Evolutionary conservation across 2,797 vertebrate species (phyloP).

Genomic region (Urophycis tenuis): DNA sequence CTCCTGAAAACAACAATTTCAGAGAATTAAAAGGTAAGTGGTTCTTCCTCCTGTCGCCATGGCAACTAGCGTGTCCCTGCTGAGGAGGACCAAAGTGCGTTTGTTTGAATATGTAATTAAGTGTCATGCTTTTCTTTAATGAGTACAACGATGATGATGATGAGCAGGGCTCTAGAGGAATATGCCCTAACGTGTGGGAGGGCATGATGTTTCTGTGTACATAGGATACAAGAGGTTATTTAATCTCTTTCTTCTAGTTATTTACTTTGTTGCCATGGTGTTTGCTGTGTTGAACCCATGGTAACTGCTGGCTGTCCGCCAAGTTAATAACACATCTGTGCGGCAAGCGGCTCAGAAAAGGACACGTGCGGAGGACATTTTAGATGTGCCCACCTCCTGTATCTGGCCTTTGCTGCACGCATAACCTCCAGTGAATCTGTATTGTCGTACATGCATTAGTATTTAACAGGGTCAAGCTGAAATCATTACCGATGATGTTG

Average conservation of each 20-base stretch:
- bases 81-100: neutral
- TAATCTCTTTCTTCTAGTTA: neutral
- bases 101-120: neutral
- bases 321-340: neutral
- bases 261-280: neutral
- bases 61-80: neutral
- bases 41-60: neutral
- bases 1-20: neutral
- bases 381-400: no score
- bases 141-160: neutral
- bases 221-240: neutral
- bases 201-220: neutral
- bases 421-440: no score
- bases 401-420: no score
- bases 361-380: no score
- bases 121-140: neutral
- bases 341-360: neutral
- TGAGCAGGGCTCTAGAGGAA: no score
- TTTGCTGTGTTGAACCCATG: constrained; percentile 5
- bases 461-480: constrained; percentile 29
- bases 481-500: constrained; percentile 20
- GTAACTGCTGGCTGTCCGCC: neutral
- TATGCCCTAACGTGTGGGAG: no score
- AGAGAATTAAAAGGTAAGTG: neutral
- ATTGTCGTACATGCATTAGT: neutral